Base-by-base conservation (phyloP, 2,888 invertebrate species). In the Lepidochrysops patricia region DNA sequence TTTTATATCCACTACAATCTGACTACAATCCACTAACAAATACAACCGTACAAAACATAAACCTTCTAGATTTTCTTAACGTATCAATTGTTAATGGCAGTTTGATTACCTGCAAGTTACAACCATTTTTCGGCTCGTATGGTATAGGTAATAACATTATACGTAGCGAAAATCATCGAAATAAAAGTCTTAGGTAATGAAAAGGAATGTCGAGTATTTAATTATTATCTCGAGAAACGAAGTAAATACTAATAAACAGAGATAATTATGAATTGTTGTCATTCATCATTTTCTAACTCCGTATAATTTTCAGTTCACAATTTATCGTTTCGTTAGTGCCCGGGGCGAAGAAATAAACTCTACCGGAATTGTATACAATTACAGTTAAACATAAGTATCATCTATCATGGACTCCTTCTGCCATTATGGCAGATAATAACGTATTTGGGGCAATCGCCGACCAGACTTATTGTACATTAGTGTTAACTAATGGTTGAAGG, bases 251-350 rank as follows among this genome's bases (percentile, higher is more conserved):
- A 43, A 43, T 23, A 15, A 32, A 26, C 29, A 32, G 13, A 54
- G 54, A 54, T 54, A 29, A 54, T 52, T 54, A 32, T 60, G 61
- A 63, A 58, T 73, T 71, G 73, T 75, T 72, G 64, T 19, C 54
- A 54, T 54, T 54, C 32, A 54, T 54, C 32, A 54, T 54, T 69
- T 61, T 65, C 65, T 66, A 70, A 72, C 68, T 73, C 68, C 66
- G 68, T 70, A 69, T 70, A 72, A 72, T 75, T 72, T 75, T 70
- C 68, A 68, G 72, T 72, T 70, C 70, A 69, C 72, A 76, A 79
- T 77, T 78, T 76, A 71, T 70, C 66, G 69, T 62, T 61, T 62
- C 61, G 61, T 62, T 63, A 66, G 66, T 49, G 67, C 70, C 71
- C 63, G 64, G 62, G 68, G 76, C 75, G 62, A 63, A 57, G 62